A percentile compares a stretch with the other conserved stretches of the same genome.
Evolutionary conservation across 2,888 invertebrate species (phyloP).

Genomic region (Tenodera sinensis): DNA sequence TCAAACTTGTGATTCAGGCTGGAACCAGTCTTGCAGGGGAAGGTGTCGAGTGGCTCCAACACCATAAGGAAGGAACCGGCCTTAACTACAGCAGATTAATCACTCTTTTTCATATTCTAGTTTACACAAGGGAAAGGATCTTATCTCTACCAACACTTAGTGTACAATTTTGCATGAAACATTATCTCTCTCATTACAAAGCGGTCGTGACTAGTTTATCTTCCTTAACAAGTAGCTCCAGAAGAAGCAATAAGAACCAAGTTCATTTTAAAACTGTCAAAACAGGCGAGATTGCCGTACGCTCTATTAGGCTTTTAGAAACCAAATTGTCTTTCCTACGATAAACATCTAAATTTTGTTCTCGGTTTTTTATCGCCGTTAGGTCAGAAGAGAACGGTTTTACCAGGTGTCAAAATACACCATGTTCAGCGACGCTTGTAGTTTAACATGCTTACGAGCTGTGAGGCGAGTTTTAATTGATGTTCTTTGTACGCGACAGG

Average conservation of each 20-base stretch:
- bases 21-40: not conserved
- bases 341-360: not conserved
- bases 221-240: not conserved
- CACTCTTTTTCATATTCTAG: not conserved
- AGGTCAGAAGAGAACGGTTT: not conserved
- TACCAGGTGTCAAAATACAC: not conserved
- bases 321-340: not conserved
- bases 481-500: not conserved
- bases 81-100: not conserved
- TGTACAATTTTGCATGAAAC: not conserved
- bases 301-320: not conserved
- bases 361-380: not conserved
- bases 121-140: not conserved
- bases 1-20: not conserved
- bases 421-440: not conserved
- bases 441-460: not conserved
- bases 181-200: not conserved
- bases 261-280: not conserved
- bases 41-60: not conserved
- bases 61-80: not conserved
- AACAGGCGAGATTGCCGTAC: not conserved
- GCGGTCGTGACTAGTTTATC: not conserved
- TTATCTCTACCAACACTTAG: not conserved
- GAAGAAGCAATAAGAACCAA: not conserved
- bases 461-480: not conserved